phyloP scores from a whole-genome alignment of 2,113 vertebrate species.

The Podarcis raffonei region DNA sequence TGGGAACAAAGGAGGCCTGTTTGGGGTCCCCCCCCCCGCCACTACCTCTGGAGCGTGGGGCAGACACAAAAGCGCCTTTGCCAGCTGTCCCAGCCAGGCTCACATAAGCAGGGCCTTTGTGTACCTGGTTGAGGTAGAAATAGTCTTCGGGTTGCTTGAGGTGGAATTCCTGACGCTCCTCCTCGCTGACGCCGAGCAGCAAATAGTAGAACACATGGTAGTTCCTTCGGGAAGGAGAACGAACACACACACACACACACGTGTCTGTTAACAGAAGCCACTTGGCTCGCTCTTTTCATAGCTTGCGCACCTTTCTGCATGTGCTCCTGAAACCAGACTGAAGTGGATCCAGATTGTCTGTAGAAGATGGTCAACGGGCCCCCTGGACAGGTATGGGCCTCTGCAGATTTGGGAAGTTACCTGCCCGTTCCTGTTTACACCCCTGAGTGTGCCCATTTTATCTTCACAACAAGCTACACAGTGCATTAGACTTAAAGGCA shows the following conservation, averaged over 20 bases:
- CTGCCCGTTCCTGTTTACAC: too few relatives aligned
- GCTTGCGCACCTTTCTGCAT: background rate
- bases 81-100: background rate
- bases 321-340: too few relatives aligned
- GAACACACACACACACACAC: background rate
- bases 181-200: conserved; percentile 89
- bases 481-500: too few relatives aligned
- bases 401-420: too few relatives aligned
- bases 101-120: background rate
- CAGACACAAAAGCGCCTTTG: too few relatives aligned
- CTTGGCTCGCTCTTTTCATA: background rate
- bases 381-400: too few relatives aligned
- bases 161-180: conserved; percentile 91
- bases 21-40: background rate
- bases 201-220: conserved; percentile 99
- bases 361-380: too few relatives aligned
- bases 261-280: background rate
- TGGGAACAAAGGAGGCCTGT: background rate
- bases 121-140: conserved; percentile 99
- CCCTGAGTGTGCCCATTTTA: too few relatives aligned
- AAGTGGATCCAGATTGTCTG: too few relatives aligned
- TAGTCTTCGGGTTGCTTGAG: conserved; percentile 94
- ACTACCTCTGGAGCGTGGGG: background rate
- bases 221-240: conserved; percentile 80
- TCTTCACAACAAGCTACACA: too few relatives aligned